Evolutionary conservation across 2,113 vertebrate genomes (phyloP), one percentile per base, ranked within the genome.

Genomic region (Dicaeum eximium): DNA sequence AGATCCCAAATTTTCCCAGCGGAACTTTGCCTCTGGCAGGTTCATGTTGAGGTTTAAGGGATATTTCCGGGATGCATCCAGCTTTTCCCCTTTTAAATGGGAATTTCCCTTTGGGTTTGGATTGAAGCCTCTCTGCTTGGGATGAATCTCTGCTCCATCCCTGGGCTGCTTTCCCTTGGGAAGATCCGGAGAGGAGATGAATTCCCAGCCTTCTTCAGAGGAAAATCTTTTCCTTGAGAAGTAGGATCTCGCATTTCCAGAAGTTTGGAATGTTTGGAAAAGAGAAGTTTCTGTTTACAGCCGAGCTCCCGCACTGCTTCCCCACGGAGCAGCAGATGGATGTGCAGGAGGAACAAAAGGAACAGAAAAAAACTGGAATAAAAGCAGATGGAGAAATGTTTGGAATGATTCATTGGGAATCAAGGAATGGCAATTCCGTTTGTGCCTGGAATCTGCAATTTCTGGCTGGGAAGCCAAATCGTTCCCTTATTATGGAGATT

Each of bases 391-490:
- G 93, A 91, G 91, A 72, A 94, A 87, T 0, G 62, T n/a, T 71
- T 56, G 92, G 81, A 91, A 60, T 67, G 86, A 94, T 93, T 89
- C 91, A 89, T 27, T 87, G 78, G 90, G 90, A 92, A 91, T 82
- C 78, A 18, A 89, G 89, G 84, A 90, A 80, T 30, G 84, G 94
- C 84, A 74, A 79, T 60, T 72, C 86, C 86, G 48, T 81, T 79
- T 79, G 88, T 19, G 54, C 18, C 40, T 84, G 80, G 84, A 90
- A 81, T 82, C 66, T 50, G 61, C 62, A 81, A 79, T 93, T 95
- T 91, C 80, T 42, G 15, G 58, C 53, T 61, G 33, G 80, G 82
- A 74, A 91, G 89, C 65, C 89, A 91, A 81, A 75, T 61, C 22
- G 45, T 86, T 81, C 61, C 9, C 37, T 28, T 53, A 13, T 53